Percentiles rank a stretch among this genome's conserved stretches.
Evolutionary conservation across 2,888 invertebrate species (phyloP).

Genomic region (Pyrochroa serraticornis): DNA sequence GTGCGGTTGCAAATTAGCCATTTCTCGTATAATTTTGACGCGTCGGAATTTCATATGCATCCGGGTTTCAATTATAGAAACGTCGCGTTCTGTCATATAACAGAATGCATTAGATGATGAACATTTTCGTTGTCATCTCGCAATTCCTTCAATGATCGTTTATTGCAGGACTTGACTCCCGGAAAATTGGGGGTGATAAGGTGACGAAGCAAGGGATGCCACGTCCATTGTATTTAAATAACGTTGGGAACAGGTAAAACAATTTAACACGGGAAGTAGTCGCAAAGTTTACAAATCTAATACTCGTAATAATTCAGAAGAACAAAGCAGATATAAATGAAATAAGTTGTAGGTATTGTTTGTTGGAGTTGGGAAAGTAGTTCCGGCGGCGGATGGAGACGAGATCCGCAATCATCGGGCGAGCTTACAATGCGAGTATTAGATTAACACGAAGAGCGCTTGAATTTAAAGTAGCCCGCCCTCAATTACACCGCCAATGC

Average conservation of each 20-base stretch:
- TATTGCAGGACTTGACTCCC: background rate
- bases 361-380: constrained; percentile 40
- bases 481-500: constrained; percentile 40
- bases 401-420: constrained; percentile 44
- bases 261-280: constrained; percentile 18
- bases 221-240: background rate
- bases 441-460: constrained; percentile 45
- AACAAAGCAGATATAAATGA: constrained; percentile 37
- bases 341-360: constrained; percentile 46
- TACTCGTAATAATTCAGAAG: constrained; percentile 32
- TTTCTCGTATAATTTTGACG: background rate
- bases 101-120: background rate
- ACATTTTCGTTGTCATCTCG: background rate
- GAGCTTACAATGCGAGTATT: constrained; percentile 44
- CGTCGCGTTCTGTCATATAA: background rate
- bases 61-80: background rate
- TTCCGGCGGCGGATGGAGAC: constrained; percentile 40
- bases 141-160: background rate
- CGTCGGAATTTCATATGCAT: constrained; percentile 1
- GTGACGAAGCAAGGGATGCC: background rate
- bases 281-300: constrained; percentile 35
- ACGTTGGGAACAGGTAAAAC: background rate
- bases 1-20: constrained; percentile 8
- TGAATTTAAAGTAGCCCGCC: constrained; percentile 44
- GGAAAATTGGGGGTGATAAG: background rate